Evolutionary conservation across 2,797 vertebrate genomes (phyloP), one percentile per base, ranked within the genome.

Genomic region (Sebastes hubbsi): DNA sequence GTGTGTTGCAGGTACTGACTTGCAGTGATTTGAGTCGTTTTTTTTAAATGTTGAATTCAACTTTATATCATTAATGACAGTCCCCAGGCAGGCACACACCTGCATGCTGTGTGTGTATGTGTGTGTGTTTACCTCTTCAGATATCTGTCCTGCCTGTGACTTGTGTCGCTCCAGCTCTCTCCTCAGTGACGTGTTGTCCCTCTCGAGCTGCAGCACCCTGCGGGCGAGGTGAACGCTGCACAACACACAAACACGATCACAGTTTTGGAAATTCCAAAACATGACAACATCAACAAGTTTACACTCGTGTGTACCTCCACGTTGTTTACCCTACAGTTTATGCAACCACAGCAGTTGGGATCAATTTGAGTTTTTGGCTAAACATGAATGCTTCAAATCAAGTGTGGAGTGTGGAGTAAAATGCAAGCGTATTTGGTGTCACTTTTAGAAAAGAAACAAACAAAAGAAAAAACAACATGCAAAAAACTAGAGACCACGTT

Each of bases 211-310:
- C 84, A 99, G 95, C 65, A 99, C 95, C 92, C 98, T 97, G 93
- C 97, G 97, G 90, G 99, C 99, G 94, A 99, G 96, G 89, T 99
- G 98, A 94, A 99, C 97, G 42, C 99, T 99, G 93, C 86, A 79
- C 88, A 68, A 75, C 59, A 89, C 75, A 80, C 22, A 82, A 25
- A 72, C 38, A 72, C 52, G 75, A 81, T 80, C 42, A 76, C 27
- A 38, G 56, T 65, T 71, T 72, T 36, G 65, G 61, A 82, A 82
- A 82, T 83, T 87, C 64, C 80, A 87, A 87, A 87, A 83, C 82
- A 88, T 59, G 61, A 86, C 65, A 82, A 86, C 77, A 78, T 59
- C 52, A 77, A 69, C 86, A 87, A 81, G 75, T 86, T 80, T 29
- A 75, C 66, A 81, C 71, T 68, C 25, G 87, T 63, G 27, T 69